These are phyloP conservation scores for Nautilus pompilius DNA, from an alignment of 1,140 invertebrate species.

Conservation along the genomic window DNA sequence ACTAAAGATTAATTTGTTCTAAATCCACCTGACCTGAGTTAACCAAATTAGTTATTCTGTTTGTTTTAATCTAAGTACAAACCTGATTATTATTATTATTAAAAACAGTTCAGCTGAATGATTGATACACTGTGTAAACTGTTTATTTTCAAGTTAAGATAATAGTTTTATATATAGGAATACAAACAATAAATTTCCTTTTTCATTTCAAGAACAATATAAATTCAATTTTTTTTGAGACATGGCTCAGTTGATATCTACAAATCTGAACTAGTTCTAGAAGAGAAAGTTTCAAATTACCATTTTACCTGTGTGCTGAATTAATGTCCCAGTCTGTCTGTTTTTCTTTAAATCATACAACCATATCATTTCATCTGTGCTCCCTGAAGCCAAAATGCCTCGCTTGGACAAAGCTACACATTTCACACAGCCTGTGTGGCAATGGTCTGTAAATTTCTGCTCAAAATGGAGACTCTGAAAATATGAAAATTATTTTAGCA, in stretches of 20 bases:
- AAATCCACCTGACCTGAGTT: no score
- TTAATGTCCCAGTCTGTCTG: conserved; percentile 73
- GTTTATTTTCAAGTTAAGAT: no score
- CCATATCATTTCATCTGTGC: conserved; percentile 84
- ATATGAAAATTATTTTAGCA: conserved; percentile 1
- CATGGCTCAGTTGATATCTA: not conserved
- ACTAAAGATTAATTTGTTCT: no score
- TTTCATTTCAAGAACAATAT: no score
- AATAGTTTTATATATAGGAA: no score
- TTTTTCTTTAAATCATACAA: conserved; percentile 78
- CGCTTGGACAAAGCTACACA: conserved; percentile 66
- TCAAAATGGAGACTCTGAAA: conserved; percentile 33
- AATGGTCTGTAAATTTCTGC: conserved; percentile 82
- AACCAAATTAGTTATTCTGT: no score
- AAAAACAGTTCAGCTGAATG: no score
- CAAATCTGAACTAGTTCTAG: not conserved
- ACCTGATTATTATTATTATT: no score
- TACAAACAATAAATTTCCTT: no score
- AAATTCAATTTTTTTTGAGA: no score
- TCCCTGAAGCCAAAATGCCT: conserved; percentile 76
- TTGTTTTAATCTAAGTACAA: no score
- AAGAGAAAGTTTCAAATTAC: not conserved
- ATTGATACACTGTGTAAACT: no score
- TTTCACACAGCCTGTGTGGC: conserved; percentile 76
- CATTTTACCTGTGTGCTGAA: conserved; percentile 70